Conservation (phyloP, 2,797 vertebrate species). For the Rhabdophis nuchalis region DNA sequence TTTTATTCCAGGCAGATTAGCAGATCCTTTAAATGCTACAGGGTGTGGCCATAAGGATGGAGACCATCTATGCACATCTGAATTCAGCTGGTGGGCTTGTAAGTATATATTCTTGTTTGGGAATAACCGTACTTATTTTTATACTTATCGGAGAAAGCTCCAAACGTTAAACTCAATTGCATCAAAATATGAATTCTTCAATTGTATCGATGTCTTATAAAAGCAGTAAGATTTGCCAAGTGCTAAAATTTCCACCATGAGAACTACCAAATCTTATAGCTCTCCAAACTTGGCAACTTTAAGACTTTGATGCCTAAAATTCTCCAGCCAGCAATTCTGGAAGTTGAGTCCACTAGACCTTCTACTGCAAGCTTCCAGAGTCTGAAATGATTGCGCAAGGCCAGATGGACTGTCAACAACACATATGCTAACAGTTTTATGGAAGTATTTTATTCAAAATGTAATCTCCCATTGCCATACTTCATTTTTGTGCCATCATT, state of each 20-base stretch:
- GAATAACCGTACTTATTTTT: background rate
- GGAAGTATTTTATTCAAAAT: background rate
- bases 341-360: background rate
- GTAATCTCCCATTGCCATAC: background rate
- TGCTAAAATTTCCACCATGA: background rate
- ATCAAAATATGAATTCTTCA: background rate
- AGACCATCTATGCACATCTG: slow-evolving; percentile 74
- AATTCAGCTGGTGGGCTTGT: slow-evolving; percentile 87
- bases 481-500: background rate
- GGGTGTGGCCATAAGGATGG: slow-evolving; percentile 69
- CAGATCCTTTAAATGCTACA: slow-evolving; percentile 67
- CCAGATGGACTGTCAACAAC: background rate
- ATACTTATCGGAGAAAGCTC: background rate
- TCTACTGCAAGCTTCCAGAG: background rate
- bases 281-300: background rate
- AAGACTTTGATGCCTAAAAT: background rate
- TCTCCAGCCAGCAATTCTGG: background rate
- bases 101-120: slow-evolving; percentile 61
- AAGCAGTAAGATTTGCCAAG: background rate
- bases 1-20: slow-evolving; percentile 75
- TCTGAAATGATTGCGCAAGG: background rate
- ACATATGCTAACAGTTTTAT: background rate
- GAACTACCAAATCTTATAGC: background rate
- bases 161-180: background rate
- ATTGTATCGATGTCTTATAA: background rate